phyloP scores from a whole-genome alignment of 2,888 invertebrate genomes.

The Abrostola tripartita region DNA sequence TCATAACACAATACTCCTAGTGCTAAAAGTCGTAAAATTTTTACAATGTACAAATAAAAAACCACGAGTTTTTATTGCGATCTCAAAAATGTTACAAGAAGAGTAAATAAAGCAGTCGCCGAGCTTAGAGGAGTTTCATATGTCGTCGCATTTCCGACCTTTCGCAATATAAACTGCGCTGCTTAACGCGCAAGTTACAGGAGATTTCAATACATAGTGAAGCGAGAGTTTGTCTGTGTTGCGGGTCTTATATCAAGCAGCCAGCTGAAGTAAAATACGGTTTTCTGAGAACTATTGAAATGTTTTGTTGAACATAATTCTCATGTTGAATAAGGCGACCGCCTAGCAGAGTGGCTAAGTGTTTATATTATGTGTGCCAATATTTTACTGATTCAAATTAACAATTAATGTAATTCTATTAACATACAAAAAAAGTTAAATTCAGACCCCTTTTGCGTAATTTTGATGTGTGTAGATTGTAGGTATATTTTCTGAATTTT shows the following conservation, averaged over 20 bases:
- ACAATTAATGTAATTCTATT: too few species aligned
- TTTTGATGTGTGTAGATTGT: too few species aligned
- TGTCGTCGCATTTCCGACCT: constrained; percentile 44
- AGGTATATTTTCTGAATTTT: too few species aligned
- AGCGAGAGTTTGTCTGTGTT: constrained; percentile 31
- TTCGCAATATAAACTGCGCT: constrained; percentile 47
- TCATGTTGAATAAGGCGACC: too few species aligned
- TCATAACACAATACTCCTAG: constrained; percentile 41
- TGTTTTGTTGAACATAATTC: not conserved
- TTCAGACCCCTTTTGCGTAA: too few species aligned
- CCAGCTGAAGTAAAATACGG: constrained; percentile 8
- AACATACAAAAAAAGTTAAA: too few species aligned
- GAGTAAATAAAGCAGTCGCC: constrained; percentile 42
- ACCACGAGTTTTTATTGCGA: constrained; percentile 41
- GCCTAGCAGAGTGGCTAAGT: too few species aligned
- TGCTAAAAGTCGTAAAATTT: constrained; percentile 43
- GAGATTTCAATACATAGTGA: constrained; percentile 21
- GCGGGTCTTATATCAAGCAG: constrained; percentile 26
- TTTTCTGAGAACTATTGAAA: not conserved
- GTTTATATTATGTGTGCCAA: too few species aligned
- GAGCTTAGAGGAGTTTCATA: constrained; percentile 20
- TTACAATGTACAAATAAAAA: constrained; percentile 52
- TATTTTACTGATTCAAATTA: too few species aligned
- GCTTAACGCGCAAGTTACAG: constrained; percentile 13
- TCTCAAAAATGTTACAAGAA: constrained; percentile 44